Conservation (phyloP, 2,888 invertebrate genomes). For the Ferdinandea cuprea region DNA sequence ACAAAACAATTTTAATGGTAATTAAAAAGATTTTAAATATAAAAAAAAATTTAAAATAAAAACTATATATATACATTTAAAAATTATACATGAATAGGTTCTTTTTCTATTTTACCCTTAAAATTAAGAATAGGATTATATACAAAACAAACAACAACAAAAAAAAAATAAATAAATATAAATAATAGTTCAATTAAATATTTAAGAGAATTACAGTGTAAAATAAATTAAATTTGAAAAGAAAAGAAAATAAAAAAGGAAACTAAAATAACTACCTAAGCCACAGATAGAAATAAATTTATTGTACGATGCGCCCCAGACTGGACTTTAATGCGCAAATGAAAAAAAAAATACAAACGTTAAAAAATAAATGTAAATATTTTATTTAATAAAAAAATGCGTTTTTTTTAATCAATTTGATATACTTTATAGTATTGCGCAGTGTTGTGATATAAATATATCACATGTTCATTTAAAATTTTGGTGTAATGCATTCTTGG, state of each 20-base stretch:
- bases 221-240: slow-evolving; percentile 50
- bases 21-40: slow-evolving; percentile 60
- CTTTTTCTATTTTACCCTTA: slow-evolving; percentile 73
- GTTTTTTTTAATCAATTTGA: background rate
- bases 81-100: slow-evolving; percentile 55
- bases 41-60: slow-evolving; percentile 27
- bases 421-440: too few species aligned
- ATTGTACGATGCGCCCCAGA: slow-evolving; percentile 60
- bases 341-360: slow-evolving; percentile 34
- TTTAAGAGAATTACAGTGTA: slow-evolving; percentile 64
- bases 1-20: slow-evolving; percentile 48
- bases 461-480: too few species aligned
- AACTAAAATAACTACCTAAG: slow-evolving; percentile 44
- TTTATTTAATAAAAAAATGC: slow-evolving; percentile 68
- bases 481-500: too few species aligned
- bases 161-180: slow-evolving; percentile 21
- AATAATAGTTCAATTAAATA: slow-evolving; percentile 64
- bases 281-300: slow-evolving; percentile 57
- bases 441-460: too few species aligned
- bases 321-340: slow-evolving; percentile 62
- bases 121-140: slow-evolving; percentile 66
- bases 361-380: slow-evolving; percentile 74
- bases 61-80: slow-evolving; percentile 62
- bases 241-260: slow-evolving; percentile 15
- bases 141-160: slow-evolving; percentile 36